Base-by-base conservation (phyloP, 2,888 invertebrate genomes). In the Yponomeuta plumbellus region DNA sequence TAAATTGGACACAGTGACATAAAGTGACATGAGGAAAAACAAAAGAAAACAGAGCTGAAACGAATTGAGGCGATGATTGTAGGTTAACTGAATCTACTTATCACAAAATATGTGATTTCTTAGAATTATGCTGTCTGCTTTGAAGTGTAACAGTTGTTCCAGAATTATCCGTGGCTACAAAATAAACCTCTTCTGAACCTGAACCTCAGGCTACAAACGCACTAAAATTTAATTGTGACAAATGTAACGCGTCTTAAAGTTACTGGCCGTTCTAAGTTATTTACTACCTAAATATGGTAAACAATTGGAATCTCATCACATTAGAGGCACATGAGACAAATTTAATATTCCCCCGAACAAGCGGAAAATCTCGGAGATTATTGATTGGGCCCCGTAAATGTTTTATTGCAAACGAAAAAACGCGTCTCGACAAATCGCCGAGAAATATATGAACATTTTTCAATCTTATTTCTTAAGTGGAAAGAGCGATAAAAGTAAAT, bases 391-490 rank as follows among this genome's bases (percentile, higher is more conserved):
- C 89, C 88, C 86, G 85, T 89, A 89, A 89, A 90, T 87, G 87
- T 91, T 90, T 90, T 91, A 90, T 84, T 81, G 80, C 83, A 17
- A 73, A 69, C 73, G 70, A 73, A 75, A 80, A 80, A 86, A 88
- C 87, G 86, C 81, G 80, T 76, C 77, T 76, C 77, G 78, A 78
- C 77, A 85, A 86, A 88, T 86, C 86, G 85, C 79, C 74, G 80
- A 80, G 76, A 84, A 86, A 87, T 85, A 87, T 88, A 80, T 80
- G 81, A 83, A 80, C 81, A 84, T 83, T 88, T 88, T 88, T 86
- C 88, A 89, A 87, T 89, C 88, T 84, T 84, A 87, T 88, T 86
- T 81, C 86, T 88, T 89, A 88, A 90, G 90, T 91, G 88, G 85
- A 84, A 83, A 81, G 81, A 83, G 84, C 88, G 81, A 91, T 91